Evolutionary conservation across 2,113 vertebrate genomes (phyloP).

Genomic region (Andinoacara biseriatus): DNA sequence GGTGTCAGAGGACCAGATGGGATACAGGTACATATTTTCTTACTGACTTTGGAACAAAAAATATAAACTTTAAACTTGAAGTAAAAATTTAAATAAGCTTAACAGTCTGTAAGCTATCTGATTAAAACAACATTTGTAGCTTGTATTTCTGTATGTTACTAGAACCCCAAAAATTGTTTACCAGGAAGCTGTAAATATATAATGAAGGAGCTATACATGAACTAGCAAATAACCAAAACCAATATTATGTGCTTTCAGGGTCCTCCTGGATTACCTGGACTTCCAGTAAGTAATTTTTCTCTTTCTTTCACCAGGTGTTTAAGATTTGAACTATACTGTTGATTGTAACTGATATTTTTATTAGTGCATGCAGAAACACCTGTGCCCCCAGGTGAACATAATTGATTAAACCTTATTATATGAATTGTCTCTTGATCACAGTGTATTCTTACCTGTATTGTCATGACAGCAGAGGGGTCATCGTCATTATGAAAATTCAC

Average conservation of each 20-base stretch:
- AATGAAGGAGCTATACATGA: not conserved
- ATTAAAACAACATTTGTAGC: not conserved
- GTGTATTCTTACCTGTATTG: too few species aligned
- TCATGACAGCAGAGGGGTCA: too few species aligned
- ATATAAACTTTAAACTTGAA: not conserved
- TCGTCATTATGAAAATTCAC: too few species aligned
- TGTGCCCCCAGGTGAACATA: too few species aligned
- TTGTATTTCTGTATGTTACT: not conserved
- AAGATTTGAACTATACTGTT: too few species aligned
- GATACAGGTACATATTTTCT: constrained; percentile 79
- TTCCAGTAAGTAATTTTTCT: constrained; percentile 67
- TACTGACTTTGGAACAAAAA: not conserved
- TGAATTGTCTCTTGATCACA: too few species aligned
- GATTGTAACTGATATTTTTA: too few species aligned
- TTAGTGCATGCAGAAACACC: too few species aligned
- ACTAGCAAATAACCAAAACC: constrained; percentile 7
- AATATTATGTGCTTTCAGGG: constrained; percentile 70
- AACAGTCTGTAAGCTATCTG: fast-evolving
- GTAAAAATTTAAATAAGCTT: not conserved
- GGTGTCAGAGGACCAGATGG: constrained; percentile 81
- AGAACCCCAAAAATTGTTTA: not conserved
- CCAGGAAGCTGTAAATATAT: not conserved
- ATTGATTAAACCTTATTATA: too few species aligned
- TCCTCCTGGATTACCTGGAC: constrained; percentile 78
- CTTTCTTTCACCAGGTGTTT: too few species aligned